Evolutionary conservation across 2,113 vertebrate species (phyloP), one percentile per base, ranked within the genome.

Genomic region (Lethenteron reissneri): DNA sequence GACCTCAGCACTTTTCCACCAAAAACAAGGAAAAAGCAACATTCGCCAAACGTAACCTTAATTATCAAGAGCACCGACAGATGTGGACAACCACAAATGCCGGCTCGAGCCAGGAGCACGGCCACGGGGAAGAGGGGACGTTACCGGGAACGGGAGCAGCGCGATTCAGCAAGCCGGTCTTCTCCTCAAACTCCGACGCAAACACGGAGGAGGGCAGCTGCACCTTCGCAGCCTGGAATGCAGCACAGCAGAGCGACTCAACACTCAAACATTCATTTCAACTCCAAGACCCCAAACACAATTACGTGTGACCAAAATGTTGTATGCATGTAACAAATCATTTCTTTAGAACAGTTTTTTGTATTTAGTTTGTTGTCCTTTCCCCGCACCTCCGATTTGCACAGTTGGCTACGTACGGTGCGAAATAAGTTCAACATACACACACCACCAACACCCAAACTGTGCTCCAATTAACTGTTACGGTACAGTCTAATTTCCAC

Each of bases 121-220:
- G 41, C 41, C 41, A 41, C 41, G 41, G 41, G 41, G 41, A 41
- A 41, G 41, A 41, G 41, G 41, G 41, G 41, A 41, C 41, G 6
- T 76, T 79, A 99, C 94, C 94, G 85, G 88, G 88, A 78, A 96
- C 74, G 1, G 94, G 92, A 76, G 90, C 94, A 15, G 94, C 94
- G 85, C 97, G 97, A 80, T 99, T 99, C 79, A 99, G 83, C 17
- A 99, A 80, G 71, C 94, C 94, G 15, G 94, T 84, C 71, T 90
- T 84, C 77, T 99, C 94, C 76, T 99, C 94, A 80, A 96, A 99
- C 75, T 91, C 90, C 1, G 94, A 90, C 56, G 94, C 94, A 74
- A 99, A 99, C 70, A 99, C 92, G 0, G 94, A 99, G 1, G 94
- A 99, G 10, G 92, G 94, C 74, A 99, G 82, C 3, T 86, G 85